Base-by-base conservation (phyloP, 2,113 vertebrate genomes). In the Elaphurus davidianus region DNA sequence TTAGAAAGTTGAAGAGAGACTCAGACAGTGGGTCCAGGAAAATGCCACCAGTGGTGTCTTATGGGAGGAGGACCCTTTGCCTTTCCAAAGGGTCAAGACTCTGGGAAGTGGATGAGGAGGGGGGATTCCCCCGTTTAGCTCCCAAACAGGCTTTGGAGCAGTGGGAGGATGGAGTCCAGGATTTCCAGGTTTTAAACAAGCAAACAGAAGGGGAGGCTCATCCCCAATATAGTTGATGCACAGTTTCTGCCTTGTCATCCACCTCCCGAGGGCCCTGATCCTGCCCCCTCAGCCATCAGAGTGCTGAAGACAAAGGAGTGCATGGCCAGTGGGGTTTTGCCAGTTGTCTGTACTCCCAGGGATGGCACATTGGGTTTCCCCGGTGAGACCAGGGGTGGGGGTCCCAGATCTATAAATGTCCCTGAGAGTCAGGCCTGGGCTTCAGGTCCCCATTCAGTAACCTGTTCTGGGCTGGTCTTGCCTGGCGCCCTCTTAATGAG, bases 131-230 rank as follows among this genome's bases (percentile, higher is more conserved):
- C 36, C 27, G 8, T 12, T 54, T 52, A 85, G 89, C 50, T 57
- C 67, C 78, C 36, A 23, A 43, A 50, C 33, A 82, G 85, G 47
- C 74, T 91, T 96, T n/a, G 54, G 43, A 62, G 87, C 59, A 27
- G 11, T 21, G 33, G n/a, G 52, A 19, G 52, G 3, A 17, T 7
- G 88, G 40, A 47, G 33, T 6, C 17, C 54, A 15, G 15, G 50
- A n/a, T 9, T 47, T 4, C 21, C 27, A 28, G 27, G 11, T 88
- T 84, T 74, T 40, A 62, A 91, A 78, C 54, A 74, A 40, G 47
- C 11, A 27, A 28, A 40, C 47, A 1, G 25, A 59, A 30, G 28
- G 45, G 67, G 25, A 59, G 11, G 14, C 12, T 59, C 21, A 15
- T 15, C 23, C 55, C 17, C 79, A 30, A 54, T 0, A 12, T 9